Percentiles rank a stretch among this genome's conserved stretches.
Evolutionary conservation across 2,113 vertebrate species (phyloP).

Genomic region (Morone saxatilis): DNA sequence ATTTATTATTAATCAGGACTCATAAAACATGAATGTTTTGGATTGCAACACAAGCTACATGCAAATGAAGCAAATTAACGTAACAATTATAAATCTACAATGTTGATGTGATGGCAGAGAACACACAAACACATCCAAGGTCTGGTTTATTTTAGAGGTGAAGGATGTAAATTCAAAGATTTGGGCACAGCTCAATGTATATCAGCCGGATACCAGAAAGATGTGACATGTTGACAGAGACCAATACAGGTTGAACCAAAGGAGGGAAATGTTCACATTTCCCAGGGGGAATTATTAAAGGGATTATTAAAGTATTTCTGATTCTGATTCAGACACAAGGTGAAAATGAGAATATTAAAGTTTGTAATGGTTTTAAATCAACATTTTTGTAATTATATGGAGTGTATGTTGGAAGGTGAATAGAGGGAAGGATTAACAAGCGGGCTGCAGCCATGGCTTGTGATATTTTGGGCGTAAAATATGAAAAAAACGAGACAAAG

Average conservation of each 20-base stretch:
- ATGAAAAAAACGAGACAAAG: not conserved
- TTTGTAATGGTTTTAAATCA: not conserved
- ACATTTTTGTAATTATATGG: not conserved
- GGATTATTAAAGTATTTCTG: too few relatives aligned
- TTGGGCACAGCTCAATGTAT: not conserved
- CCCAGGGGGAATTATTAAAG: too few relatives aligned
- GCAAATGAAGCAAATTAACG: conserved; percentile 31
- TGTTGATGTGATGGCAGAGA: not conserved
- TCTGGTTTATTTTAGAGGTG: not conserved
- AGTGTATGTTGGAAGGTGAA: too few relatives aligned
- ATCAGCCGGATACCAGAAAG: not conserved
- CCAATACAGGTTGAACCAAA: too few relatives aligned
- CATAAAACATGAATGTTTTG: conserved; percentile 28
- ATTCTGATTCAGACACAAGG: too few relatives aligned
- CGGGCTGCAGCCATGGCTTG: not conserved
- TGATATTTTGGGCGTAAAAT: not conserved
- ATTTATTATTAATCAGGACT: conserved; percentile 47
- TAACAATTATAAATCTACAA: not conserved
- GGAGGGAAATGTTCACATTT: too few relatives aligned
- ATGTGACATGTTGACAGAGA: not conserved
- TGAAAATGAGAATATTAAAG: not conserved
- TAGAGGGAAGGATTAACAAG: not conserved
- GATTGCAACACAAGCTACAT: conserved; percentile 22
- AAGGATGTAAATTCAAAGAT: not conserved
- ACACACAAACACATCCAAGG: not conserved